Evolutionary conservation across 2,113 vertebrate genomes (phyloP).

Genomic region (Zapus hudsonius): DNA sequence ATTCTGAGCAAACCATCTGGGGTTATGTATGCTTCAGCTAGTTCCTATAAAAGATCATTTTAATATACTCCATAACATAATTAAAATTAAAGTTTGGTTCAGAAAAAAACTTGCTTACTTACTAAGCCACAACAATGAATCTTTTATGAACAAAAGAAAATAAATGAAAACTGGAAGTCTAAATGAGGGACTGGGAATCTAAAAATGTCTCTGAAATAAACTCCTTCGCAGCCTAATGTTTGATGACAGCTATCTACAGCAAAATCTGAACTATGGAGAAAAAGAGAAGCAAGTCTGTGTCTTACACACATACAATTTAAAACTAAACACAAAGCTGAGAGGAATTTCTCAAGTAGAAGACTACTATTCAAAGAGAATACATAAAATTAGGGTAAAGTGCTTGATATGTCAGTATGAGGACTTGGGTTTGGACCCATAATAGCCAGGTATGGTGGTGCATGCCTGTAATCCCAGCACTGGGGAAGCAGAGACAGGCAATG

Average conservation of each 20-base stretch:
- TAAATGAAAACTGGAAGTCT: constrained; percentile 48
- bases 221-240: constrained; percentile 45
- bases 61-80: constrained; percentile 42
- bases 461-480: no score
- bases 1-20: not conserved
- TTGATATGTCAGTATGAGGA: no score
- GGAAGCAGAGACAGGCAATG: no score
- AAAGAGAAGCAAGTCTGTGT: constrained; percentile 2
- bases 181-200: not conserved
- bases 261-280: constrained; percentile 15
- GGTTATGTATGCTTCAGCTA: not conserved
- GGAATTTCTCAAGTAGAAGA: constrained; percentile 20
- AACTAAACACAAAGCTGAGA: not conserved
- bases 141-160: constrained; percentile 35
- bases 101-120: not conserved
- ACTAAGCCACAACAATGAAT: constrained; percentile 33
- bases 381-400: not conserved
- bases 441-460: no score
- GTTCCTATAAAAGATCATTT: constrained; percentile 3
- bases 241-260: constrained; percentile 29
- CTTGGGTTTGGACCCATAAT: no score
- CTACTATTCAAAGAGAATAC: not conserved
- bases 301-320: not conserved
- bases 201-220: constrained; percentile 60
- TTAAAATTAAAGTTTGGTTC: constrained; percentile 48